phyloP scores from a whole-genome alignment of 1,140 invertebrate species.

The Brachionus manjavacas region DNA sequence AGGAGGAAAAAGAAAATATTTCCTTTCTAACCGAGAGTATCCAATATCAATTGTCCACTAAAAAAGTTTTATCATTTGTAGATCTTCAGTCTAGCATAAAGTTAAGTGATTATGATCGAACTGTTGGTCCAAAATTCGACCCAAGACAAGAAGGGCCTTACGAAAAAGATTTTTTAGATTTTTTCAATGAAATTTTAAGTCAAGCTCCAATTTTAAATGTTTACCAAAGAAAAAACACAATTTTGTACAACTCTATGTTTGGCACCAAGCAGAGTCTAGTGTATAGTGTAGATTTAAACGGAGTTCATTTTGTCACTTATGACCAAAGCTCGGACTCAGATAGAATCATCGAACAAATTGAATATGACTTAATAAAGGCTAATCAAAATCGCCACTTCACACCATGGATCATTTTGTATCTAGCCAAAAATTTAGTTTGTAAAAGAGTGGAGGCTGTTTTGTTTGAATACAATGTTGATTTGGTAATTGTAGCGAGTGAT shows the following conservation, averaged over 20 bases:
- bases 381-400: not conserved
- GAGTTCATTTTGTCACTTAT: not conserved
- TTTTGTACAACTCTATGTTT: not conserved
- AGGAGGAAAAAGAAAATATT: not conserved
- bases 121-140: not conserved
- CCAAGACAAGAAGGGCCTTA: not conserved
- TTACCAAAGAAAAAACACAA: not conserved
- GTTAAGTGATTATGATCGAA: not conserved
- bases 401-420: slow-evolving; percentile 6
- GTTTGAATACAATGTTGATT: slow-evolving; percentile 26
- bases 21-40: not conserved
- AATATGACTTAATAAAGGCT: slow-evolving; percentile 5
- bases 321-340: not conserved
- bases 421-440: not conserved
- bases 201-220: not conserved
- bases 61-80: not conserved
- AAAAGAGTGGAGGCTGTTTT: not conserved
- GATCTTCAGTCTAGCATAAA: not conserved
- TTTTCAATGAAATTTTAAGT: slow-evolving; percentile 14
- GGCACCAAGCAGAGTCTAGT: not conserved
- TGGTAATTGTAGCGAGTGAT: not conserved
- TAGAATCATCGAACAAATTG: not conserved
- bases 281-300: not conserved
- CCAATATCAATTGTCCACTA: not conserved
- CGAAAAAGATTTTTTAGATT: slow-evolving; percentile 22